phyloP scores from a whole-genome alignment of 2,113 vertebrate species.

The Pithys albifrons region DNA sequence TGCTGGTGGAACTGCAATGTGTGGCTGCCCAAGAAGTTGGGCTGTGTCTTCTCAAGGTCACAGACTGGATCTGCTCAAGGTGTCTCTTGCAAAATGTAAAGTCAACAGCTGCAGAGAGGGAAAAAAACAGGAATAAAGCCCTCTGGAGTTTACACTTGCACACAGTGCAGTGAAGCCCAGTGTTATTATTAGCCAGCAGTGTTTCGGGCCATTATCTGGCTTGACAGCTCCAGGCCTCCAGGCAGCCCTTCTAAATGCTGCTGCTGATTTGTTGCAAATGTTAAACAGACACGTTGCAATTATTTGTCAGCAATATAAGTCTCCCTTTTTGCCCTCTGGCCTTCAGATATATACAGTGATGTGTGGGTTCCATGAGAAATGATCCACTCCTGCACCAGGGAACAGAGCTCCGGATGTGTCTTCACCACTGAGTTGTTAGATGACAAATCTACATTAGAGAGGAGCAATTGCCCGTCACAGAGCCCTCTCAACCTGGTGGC shows the following conservation, averaged over 20 bases:
- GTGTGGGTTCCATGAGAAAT: not conserved
- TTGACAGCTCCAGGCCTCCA: constrained; percentile 52
- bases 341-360: not conserved
- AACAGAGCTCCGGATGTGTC: not conserved
- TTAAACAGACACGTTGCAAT: constrained; percentile 54
- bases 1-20: accelerated
- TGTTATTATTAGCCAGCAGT: constrained; percentile 47
- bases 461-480: not conserved
- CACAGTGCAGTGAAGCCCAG: not conserved
- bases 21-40: not conserved
- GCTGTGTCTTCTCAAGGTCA: constrained; percentile 17
- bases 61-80: not conserved
- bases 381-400: not conserved
- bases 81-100: not conserved
- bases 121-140: not conserved
- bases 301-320: constrained; percentile 52
- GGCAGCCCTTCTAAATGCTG: constrained; percentile 51
- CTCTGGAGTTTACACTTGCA: not conserved
- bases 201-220: constrained; percentile 46
- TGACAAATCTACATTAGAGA: not conserved
- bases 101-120: not conserved
- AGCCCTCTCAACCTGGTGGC: not conserved
- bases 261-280: constrained; percentile 51
- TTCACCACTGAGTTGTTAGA: not conserved
- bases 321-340: constrained; percentile 21